Conservation (phyloP, 2,797 vertebrate genomes). For the Clarias pachynema region DNA sequence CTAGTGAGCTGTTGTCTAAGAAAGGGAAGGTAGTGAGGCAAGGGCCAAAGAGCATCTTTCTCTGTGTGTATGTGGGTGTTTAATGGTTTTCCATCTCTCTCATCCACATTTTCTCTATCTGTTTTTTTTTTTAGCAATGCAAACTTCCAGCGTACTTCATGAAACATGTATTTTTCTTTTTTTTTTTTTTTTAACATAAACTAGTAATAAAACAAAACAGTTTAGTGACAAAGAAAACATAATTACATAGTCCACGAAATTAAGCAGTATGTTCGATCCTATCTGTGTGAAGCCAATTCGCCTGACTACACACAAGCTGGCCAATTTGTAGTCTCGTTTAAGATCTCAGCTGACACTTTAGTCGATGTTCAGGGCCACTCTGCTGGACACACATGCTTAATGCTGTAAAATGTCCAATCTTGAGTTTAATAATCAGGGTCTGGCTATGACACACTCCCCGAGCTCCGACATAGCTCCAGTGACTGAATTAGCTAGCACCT, state of each 20-base stretch:
- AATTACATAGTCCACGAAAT: not conserved
- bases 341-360: conserved; percentile 30
- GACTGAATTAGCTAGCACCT: conserved; percentile 76
- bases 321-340: not conserved
- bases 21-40: conserved; percentile 27
- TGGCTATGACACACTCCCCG: conserved; percentile 50
- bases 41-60: conserved; percentile 29
- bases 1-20: conserved; percentile 52
- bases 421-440: conserved; percentile 71
- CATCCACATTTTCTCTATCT: not conserved
- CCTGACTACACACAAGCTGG: not conserved
- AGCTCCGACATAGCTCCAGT: conserved; percentile 65
- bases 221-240: not conserved
- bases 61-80: conserved; percentile 32
- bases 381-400: conserved; percentile 1
- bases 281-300: conserved; percentile 5
- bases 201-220: not conserved
- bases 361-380: conserved; percentile 19
- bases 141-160: not conserved
- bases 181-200: not conserved
- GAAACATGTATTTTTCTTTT: not conserved
- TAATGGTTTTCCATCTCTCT: conserved; percentile 39
- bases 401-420: conserved; percentile 40
- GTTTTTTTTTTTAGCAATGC: conserved; percentile 16
- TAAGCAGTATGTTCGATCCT: conserved; percentile 11